Percentiles rank a stretch among this genome's conserved stretches.
Conservation (phyloP, 2,888 invertebrate genomes). For the Iphiclides podalirius region DNA sequence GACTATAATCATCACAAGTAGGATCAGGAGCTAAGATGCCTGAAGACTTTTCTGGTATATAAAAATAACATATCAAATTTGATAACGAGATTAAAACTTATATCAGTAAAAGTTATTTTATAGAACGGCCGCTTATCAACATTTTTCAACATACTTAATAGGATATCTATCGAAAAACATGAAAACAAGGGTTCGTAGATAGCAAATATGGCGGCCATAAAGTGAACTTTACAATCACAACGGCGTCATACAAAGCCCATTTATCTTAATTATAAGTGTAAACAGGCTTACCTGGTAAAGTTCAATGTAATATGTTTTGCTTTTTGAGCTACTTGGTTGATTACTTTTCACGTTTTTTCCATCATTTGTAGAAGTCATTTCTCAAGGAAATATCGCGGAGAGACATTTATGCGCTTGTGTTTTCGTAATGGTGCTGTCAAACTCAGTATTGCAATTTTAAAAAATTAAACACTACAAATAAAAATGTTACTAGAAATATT, state of each 20-base stretch:
- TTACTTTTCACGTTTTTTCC: slow-evolving; percentile 78
- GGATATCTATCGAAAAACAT: slow-evolving; percentile 42
- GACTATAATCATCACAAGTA: slow-evolving; percentile 12
- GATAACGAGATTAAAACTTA: slow-evolving; percentile 18
- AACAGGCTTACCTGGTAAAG: slow-evolving; percentile 72
- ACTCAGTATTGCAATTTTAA: slow-evolving; percentile 50
- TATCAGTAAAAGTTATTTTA: background rate
- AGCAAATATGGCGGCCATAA: slow-evolving; percentile 78
- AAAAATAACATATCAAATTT: slow-evolving; percentile 13
- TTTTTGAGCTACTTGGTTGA: slow-evolving; percentile 68
- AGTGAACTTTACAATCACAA: slow-evolving; percentile 62
- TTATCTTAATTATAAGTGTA: slow-evolving; percentile 41
- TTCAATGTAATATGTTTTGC: slow-evolving; percentile 74
- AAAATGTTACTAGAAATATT: slow-evolving; percentile 1
- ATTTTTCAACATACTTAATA: slow-evolving; percentile 18
- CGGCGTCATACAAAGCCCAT: slow-evolving; percentile 58
- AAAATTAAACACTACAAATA: slow-evolving; percentile 17
- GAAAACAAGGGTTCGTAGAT: slow-evolving; percentile 68
- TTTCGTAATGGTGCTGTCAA: slow-evolving; percentile 77
- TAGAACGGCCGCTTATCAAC: background rate
- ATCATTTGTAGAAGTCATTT: slow-evolving; percentile 81
- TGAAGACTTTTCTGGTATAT: slow-evolving; percentile 3
- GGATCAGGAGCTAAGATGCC: slow-evolving; percentile 16
- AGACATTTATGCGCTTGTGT: slow-evolving; percentile 81
- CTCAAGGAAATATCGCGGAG: slow-evolving; percentile 79